These are phyloP conservation scores for Pithys albifrons DNA, from an alignment of 2,113 vertebrate genomes.

Conservation along the genomic window DNA sequence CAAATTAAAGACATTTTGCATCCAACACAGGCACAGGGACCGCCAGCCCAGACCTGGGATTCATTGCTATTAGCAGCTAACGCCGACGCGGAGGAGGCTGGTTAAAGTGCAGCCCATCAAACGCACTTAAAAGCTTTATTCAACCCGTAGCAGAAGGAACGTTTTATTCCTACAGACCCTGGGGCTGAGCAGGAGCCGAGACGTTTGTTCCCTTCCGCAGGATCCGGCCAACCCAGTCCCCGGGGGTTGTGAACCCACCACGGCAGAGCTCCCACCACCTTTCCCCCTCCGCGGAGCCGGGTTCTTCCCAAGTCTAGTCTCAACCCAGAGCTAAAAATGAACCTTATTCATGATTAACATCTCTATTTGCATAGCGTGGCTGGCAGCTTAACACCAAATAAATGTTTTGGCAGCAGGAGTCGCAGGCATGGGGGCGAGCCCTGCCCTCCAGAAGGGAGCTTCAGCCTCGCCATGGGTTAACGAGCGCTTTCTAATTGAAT, in stretches of 20 bases:
- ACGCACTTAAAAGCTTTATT: background rate
- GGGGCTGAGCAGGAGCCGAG: background rate
- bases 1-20: background rate
- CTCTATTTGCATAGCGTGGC: constrained; percentile 35
- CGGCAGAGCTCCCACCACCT: background rate
- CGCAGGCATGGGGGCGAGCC: background rate
- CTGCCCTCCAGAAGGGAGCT: constrained; percentile 32
- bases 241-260: background rate
- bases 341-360: constrained; percentile 26
- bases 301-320: background rate
- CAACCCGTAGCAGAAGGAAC: background rate
- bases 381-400: constrained; percentile 57
- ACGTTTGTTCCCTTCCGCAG: background rate
- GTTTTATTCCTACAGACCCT: background rate
- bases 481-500: constrained; percentile 31
- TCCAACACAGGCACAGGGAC: background rate
- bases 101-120: background rate
- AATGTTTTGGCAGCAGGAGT: constrained; percentile 30
- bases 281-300: background rate
- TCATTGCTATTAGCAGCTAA: background rate
- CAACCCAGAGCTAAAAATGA: constrained; percentile 33
- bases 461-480: background rate
- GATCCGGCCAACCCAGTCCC: background rate
- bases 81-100: fast-evolving
- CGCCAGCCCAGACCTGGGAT: background rate